Conservation (phyloP, 2,797 vertebrate species). For the Falco concolor region DNA sequence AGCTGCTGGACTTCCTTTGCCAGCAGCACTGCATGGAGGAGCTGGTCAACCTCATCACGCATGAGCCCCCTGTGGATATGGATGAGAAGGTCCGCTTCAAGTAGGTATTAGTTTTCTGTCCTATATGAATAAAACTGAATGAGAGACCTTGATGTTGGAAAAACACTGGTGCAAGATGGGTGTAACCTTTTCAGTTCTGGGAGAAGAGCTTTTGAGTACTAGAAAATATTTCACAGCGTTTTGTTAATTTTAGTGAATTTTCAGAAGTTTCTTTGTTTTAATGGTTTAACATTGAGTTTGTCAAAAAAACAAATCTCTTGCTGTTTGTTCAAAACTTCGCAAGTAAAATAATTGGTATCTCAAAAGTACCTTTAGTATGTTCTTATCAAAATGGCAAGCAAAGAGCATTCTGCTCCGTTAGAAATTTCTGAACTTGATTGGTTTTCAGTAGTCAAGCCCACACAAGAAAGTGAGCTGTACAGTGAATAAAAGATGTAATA, state of each 20-base stretch:
- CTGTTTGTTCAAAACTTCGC: not conserved
- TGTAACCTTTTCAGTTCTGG: not conserved
- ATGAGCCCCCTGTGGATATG: constrained; percentile 87
- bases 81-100: constrained; percentile 97
- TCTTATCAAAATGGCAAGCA: not conserved
- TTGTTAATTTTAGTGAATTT: not conserved
- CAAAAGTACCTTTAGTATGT: rapidly evolving
- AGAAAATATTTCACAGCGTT: not conserved
- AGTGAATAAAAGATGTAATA: not conserved
- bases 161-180: rapidly evolving
- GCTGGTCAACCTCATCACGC: constrained; percentile 90
- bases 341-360: not conserved
- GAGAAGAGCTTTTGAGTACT: rapidly evolving
- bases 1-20: constrained; percentile 92
- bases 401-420: not conserved
- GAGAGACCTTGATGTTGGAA: not conserved
- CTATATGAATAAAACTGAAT: rapidly evolving
- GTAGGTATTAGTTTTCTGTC: constrained; percentile 73
- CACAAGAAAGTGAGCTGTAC: not conserved
- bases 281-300: not conserved
- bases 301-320: not conserved
- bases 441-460: not conserved
- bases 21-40: constrained; percentile 93
- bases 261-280: not conserved
- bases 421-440: not conserved